Conservation (phyloP, 2,113 vertebrate species). For the Salminus brasiliensis region DNA sequence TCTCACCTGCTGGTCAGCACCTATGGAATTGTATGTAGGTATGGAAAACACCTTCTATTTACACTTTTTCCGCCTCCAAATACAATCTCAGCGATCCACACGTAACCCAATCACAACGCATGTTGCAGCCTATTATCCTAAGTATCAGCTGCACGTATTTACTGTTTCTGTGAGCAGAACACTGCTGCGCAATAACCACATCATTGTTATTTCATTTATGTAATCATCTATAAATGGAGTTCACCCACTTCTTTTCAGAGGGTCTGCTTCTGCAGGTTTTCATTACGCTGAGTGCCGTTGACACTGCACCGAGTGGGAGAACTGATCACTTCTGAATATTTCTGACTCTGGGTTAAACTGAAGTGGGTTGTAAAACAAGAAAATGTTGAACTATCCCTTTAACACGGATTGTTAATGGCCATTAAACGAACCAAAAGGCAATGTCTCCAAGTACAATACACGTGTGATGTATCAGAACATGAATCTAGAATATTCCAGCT, state of each 20-base stretch:
- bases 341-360: not conserved
- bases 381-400: slow-evolving; percentile 37
- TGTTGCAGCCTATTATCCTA: too few relatives aligned
- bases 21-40: too few relatives aligned
- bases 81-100: too few relatives aligned
- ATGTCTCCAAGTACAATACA: slow-evolving; percentile 15
- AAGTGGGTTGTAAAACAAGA: not conserved
- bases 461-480: not conserved
- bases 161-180: not conserved
- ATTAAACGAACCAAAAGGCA: slow-evolving; percentile 44
- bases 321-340: not conserved
- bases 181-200: not conserved
- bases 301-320: slow-evolving; percentile 13
- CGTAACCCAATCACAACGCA: too few relatives aligned
- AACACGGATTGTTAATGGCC: slow-evolving; percentile 33
- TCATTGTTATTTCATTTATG: not conserved
- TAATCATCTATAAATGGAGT: not conserved
- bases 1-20: too few relatives aligned
- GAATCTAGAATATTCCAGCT: not conserved
- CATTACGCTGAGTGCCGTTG: not conserved
- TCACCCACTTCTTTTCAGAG: slow-evolving; percentile 15
- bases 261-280: slow-evolving; percentile 6
- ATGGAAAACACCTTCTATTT: too few relatives aligned
- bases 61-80: too few relatives aligned
- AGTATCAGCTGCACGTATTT: not conserved